phyloP scores from a whole-genome alignment of 2,888 invertebrate genomes.

The Epinotia bilunana region DNA sequence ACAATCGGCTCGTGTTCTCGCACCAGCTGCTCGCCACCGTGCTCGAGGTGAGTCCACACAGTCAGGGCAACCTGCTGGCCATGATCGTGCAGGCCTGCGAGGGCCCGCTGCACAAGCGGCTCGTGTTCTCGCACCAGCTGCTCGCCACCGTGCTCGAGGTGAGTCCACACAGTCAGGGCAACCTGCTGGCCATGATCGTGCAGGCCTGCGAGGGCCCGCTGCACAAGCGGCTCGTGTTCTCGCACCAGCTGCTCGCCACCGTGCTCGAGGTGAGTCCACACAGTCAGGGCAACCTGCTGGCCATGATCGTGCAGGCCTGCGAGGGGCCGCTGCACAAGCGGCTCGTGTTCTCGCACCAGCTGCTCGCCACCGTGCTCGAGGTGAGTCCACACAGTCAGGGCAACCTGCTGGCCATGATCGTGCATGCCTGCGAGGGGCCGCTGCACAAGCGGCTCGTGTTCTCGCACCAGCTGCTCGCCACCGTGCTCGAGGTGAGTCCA shows the following conservation, averaged over 20 bases:
- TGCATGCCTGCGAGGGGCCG: slow-evolving; percentile 95
- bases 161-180: slow-evolving; percentile 90
- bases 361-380: slow-evolving; percentile 94
- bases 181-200: slow-evolving; percentile 96
- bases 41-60: slow-evolving; percentile 81
- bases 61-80: slow-evolving; percentile 98
- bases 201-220: slow-evolving; percentile 96
- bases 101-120: slow-evolving; percentile 92
- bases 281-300: slow-evolving; percentile 97
- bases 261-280: slow-evolving; percentile 85
- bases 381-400: slow-evolving; percentile 89
- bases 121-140: slow-evolving; percentile 96
- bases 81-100: slow-evolving; percentile 97
- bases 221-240: slow-evolving; percentile 95
- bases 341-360: slow-evolving; percentile 95
- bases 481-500: slow-evolving; percentile 86
- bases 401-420: slow-evolving; percentile 96
- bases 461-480: slow-evolving; percentile 96
- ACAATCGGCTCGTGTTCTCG: slow-evolving; percentile 95
- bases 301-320: slow-evolving; percentile 95
- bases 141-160: slow-evolving; percentile 92
- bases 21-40: slow-evolving; percentile 96
- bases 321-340: slow-evolving; percentile 95
- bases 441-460: slow-evolving; percentile 95
- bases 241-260: slow-evolving; percentile 95